Conservation (phyloP, 2,888 invertebrate genomes). For the Phyto melanocephala region DNA sequence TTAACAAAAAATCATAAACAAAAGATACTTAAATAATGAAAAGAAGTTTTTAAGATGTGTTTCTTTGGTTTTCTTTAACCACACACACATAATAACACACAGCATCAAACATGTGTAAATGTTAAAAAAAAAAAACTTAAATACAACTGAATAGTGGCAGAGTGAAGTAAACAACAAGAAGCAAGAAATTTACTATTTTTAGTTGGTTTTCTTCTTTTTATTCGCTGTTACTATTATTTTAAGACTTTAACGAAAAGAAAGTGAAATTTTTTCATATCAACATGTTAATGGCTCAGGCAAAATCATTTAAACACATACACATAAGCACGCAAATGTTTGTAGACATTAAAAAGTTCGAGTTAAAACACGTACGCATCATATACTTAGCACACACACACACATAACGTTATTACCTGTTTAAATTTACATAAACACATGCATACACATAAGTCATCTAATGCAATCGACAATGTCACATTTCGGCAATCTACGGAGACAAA, state of each 20-base stretch:
- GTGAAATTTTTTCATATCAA: conserved; percentile 70
- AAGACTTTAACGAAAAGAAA: conserved; percentile 74
- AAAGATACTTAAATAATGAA: conserved; percentile 30
- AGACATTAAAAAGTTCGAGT: background rate
- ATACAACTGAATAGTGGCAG: background rate
- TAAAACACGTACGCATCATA: background rate
- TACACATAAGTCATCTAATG: no score
- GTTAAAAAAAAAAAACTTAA: background rate
- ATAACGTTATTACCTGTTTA: no score
- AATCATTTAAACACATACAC: conserved; percentile 4
- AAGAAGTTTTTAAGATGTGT: conserved; percentile 48
- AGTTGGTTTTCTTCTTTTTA: background rate
- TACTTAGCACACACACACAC: background rate
- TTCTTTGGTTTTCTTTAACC: conserved; percentile 30
- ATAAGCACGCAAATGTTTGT: no score
- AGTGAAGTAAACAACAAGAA: conserved; percentile 19
- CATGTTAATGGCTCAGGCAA: conserved; percentile 45
- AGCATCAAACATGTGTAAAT: background rate
- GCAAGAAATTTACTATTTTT: background rate
- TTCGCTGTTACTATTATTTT: conserved; percentile 41
- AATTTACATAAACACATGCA: no score
- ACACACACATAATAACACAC: no score
- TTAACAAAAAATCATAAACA: conserved; percentile 2
- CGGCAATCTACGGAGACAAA: no score
- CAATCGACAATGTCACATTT: no score